phyloP scores from a whole-genome alignment of 2,888 invertebrate genomes.

The Syritta pipiens region DNA sequence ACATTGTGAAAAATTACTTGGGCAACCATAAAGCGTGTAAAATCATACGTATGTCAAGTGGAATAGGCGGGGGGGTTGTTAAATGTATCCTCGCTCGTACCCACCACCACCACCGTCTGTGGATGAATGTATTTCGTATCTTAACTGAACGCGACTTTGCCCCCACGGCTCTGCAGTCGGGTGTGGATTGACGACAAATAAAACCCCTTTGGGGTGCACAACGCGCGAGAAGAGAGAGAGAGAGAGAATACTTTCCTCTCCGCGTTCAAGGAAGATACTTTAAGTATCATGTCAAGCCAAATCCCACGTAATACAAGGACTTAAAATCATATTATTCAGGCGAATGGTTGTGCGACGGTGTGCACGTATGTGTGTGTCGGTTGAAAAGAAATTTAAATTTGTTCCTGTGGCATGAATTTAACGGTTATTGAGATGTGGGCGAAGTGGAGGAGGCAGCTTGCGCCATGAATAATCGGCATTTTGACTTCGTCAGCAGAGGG shows the following conservation, averaged over 20 bases:
- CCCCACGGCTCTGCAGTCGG: constrained; percentile 10
- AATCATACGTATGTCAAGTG: constrained; percentile 64
- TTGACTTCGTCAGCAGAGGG: too few species aligned
- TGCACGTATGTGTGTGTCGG: constrained; percentile 4
- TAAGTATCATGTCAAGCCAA: constrained; percentile 48
- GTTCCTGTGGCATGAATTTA: constrained; percentile 30
- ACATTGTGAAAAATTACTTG: constrained; percentile 58
- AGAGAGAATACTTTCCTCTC: too few species aligned
- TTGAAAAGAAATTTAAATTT: constrained; percentile 26
- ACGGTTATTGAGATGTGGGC: constrained; percentile 25
- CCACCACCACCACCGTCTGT: too few species aligned
- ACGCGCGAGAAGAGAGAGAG: not conserved
- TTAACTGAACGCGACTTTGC: constrained; percentile 38
- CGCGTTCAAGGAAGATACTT: constrained; percentile 7
- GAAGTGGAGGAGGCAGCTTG: too few species aligned
- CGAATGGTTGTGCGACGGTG: constrained; percentile 18
- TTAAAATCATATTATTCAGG: constrained; percentile 50
- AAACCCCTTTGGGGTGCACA: constrained; percentile 15
- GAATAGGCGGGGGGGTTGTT: constrained; percentile 2
- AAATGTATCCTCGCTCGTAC: too few species aligned
- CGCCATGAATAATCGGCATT: too few species aligned
- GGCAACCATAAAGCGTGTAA: constrained; percentile 60
- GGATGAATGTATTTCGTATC: constrained; percentile 19
- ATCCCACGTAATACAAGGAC: constrained; percentile 53
- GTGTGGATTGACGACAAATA: constrained; percentile 2